Base-by-base conservation (phyloP, 2,888 invertebrate genomes). In the Lathronympha strigana region DNA sequence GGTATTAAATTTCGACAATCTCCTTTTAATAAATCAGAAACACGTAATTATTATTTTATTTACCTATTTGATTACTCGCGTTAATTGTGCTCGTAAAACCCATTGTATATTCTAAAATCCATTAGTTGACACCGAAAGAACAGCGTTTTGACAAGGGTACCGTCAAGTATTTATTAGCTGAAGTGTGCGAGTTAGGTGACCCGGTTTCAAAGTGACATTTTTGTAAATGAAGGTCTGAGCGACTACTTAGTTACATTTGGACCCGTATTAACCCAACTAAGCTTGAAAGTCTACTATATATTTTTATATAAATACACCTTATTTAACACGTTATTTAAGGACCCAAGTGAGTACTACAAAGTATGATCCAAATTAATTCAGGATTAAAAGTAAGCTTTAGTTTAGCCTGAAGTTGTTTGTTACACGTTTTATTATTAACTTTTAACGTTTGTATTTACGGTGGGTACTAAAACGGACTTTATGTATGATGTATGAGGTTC, bases 111-210 rank as follows among this genome's bases (percentile, higher is more conserved):
- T 57, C 19, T 43, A 40, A n/a, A 57, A 57, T 13, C 28, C 43
- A 31, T 57, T 57, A 43, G 55, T n/a, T 21, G 43, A n/a, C 55
- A 55, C n/a, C 28, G 43, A 21, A 38, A 38, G 25, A 57, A 28
- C 19, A 21, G 23, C 55, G 31, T 43, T 57, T 57, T 57, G 55
- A 57, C 43, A 28, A 57, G 43, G 55, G 55, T 57, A 19, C 43
- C 19, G 25, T 55, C 13, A 17, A 54, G 43, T 57, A 57, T 43
- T 55, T 55, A 55, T 55, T 43, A 55, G 55, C 55, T 28, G 40
- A 28, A 40, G 55, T 55, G 28, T 11, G 43, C 40, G 19, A 43
- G 54, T 25, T 43, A 40, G 54, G 40, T 19, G 28, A 40, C 43
- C 25, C 19, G 31, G 28, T 31, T 57, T 11, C 6, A 43, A 31